A percentile compares a stretch with the other conserved stretches of the same genome.
Conservation (phyloP, 30 jellyfish, hydroid and myxozoan genomes). For the Sanderia malayensis region DNA sequence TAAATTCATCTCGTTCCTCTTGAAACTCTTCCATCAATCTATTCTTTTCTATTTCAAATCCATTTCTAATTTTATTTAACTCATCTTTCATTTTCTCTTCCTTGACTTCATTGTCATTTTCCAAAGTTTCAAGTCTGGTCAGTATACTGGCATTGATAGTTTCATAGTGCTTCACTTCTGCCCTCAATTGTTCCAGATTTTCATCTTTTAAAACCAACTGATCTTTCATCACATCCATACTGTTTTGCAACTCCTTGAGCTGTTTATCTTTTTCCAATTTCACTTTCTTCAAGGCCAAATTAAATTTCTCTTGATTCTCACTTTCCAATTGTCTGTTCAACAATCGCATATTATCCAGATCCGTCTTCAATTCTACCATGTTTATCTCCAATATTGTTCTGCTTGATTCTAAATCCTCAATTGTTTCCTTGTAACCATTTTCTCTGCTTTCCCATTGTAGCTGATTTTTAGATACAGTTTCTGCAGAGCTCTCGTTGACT, state of each 20-base stretch:
- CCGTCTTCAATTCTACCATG: slow-evolving; percentile 14
- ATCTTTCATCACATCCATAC: slow-evolving; percentile 12
- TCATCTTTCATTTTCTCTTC: slow-evolving; percentile 3
- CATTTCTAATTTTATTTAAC: neutral
- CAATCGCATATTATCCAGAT: neutral
- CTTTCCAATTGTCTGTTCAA: slow-evolving; percentile 8
- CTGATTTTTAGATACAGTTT: no score
- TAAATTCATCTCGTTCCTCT: neutral
- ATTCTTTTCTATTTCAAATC: neutral
- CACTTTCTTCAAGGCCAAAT: slow-evolving; percentile 61
- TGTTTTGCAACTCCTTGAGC: slow-evolving; percentile 32
- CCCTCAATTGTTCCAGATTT: slow-evolving; percentile 2
- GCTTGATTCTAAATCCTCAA: slow-evolving; percentile 2
- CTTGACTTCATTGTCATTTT: slow-evolving; percentile 21
- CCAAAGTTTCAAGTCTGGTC: slow-evolving; percentile 33
- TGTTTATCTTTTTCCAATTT: slow-evolving; percentile 64
- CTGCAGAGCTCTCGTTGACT: neutral
- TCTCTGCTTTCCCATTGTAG: neutral
- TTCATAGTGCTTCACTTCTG: slow-evolving; percentile 25
- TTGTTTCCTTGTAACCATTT: neutral
- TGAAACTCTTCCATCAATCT: neutral
- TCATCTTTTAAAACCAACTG: slow-evolving; percentile 10
- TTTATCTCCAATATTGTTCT: neutral
- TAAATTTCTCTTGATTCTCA: slow-evolving; percentile 52
- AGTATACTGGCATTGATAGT: slow-evolving; percentile 19